These are phyloP conservation scores for Caenorhabditis remanei DNA, from an alignment of 1,140 invertebrate genomes.

Conservation along the genomic window DNA sequence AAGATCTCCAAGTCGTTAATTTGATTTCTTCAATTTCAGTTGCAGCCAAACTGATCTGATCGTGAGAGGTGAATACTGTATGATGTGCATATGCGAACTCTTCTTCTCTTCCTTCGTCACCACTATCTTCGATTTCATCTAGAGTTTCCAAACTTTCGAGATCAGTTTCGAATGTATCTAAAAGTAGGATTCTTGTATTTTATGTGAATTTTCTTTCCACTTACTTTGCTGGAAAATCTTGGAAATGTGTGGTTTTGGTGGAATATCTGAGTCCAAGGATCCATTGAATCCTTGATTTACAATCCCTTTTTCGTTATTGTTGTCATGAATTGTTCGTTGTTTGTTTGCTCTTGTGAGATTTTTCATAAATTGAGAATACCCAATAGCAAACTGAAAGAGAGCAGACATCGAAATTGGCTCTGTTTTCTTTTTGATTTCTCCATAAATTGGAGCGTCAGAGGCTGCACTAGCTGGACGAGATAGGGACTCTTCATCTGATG, in stretches of 20 bases:
- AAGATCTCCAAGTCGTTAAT: slow-evolving; percentile 33
- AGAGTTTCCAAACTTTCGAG: slow-evolving; percentile 23
- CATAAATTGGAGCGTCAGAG: slow-evolving; percentile 13
- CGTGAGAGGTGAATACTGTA: slow-evolving; percentile 30
- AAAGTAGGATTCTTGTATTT: background rate
- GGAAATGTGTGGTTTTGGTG: background rate
- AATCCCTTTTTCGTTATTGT: background rate
- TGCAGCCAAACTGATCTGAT: slow-evolving; percentile 30
- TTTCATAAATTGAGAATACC: slow-evolving; percentile 24
- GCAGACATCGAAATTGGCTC: background rate
- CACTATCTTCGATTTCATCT: slow-evolving; percentile 18
- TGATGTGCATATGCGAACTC: slow-evolving; percentile 43
- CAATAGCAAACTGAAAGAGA: background rate
- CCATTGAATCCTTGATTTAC: slow-evolving; percentile 33
- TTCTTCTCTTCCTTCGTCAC: slow-evolving; percentile 35
- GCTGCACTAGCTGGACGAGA: slow-evolving; percentile 18
- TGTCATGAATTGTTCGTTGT: background rate
- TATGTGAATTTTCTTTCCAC: background rate
- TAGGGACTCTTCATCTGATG: background rate
- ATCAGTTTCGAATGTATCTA: slow-evolving; percentile 39
- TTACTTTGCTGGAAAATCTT: slow-evolving; percentile 21
- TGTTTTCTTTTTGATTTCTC: background rate
- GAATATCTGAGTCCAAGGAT: background rate
- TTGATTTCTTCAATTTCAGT: background rate
- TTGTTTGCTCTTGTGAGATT: background rate